Conservation (phyloP, 2,888 invertebrate genomes). For the Agriotes lineatus region DNA sequence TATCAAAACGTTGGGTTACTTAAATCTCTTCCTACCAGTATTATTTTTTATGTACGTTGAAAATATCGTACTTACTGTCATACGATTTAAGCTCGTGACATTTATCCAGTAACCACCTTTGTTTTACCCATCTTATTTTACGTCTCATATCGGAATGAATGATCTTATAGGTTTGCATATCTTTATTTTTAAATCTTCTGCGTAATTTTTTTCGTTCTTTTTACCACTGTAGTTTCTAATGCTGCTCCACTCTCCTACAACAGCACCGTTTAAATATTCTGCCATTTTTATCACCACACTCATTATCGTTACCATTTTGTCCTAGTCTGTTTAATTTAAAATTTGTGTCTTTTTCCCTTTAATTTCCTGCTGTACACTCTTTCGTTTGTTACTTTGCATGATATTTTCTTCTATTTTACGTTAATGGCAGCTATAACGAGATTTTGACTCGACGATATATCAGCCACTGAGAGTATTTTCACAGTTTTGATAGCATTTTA, state of each 20-base stretch:
- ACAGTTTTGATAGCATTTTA: not conserved
- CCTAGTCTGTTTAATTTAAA: not conserved
- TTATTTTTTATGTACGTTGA: not conserved
- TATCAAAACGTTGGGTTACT: not conserved
- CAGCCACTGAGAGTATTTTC: not conserved
- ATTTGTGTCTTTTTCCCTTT: not conserved
- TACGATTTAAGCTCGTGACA: not conserved
- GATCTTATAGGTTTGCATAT: not conserved
- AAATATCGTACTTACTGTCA: not conserved
- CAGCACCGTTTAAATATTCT: not conserved
- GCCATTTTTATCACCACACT: not conserved
- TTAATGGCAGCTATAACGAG: not conserved
- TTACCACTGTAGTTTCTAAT: not conserved
- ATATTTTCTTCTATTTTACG: not conserved
- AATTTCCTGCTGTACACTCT: not conserved
- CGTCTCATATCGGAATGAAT: not conserved
- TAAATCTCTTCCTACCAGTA: not conserved
- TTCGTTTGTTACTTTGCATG: not conserved
- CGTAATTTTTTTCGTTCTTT: not conserved
- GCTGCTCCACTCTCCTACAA: not conserved
- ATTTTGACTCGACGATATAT: not conserved
- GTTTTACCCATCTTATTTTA: not conserved
- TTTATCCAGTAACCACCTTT: not conserved
- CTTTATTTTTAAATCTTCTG: too few relatives aligned
- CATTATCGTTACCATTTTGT: not conserved